Conservation (phyloP, 2,888 invertebrate genomes). For the Cantharis flavilabris region DNA sequence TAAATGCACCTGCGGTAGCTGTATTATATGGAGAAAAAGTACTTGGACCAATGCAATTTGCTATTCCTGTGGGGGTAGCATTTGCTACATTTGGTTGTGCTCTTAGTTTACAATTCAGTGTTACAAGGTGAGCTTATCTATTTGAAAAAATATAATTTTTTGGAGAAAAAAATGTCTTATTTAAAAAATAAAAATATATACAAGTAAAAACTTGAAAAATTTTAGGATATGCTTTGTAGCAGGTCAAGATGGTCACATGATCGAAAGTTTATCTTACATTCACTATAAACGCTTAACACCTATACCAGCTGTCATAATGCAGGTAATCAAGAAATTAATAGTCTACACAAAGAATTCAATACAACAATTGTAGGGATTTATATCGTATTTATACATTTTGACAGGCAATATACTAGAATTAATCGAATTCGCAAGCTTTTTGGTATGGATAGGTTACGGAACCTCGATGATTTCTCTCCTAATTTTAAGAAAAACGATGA, state of each 20-base stretch:
- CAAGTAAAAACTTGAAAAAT: constrained; percentile 15
- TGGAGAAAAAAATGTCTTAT: not conserved
- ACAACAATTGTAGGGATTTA: constrained; percentile 63
- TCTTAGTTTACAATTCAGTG: constrained; percentile 76
- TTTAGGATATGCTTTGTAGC: constrained; percentile 81
- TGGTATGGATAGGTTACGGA: constrained; percentile 88
- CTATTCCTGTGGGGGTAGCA: constrained; percentile 78
- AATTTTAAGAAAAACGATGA: constrained; percentile 71
- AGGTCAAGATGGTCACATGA: constrained; percentile 79
- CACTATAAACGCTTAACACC: constrained; percentile 76
- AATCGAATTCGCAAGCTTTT: constrained; percentile 85
- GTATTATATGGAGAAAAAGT: constrained; percentile 72
- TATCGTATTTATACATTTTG: constrained; percentile 73
- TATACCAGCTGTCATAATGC: constrained; percentile 80
- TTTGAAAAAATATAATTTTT: not conserved
- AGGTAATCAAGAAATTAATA: constrained; percentile 57
- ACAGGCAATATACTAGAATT: constrained; percentile 75
- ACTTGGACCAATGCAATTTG: constrained; percentile 67
- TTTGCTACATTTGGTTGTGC: constrained; percentile 80
- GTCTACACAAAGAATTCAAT: not conserved
- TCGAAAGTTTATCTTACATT: constrained; percentile 78
- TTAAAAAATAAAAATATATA: too few species aligned
- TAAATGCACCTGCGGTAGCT: constrained; percentile 77
- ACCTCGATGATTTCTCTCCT: constrained; percentile 79
- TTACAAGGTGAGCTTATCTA: constrained; percentile 61